phyloP scores from a whole-genome alignment of 2,888 invertebrate genomes.

The Caenorhabditis panamensis region DNA sequence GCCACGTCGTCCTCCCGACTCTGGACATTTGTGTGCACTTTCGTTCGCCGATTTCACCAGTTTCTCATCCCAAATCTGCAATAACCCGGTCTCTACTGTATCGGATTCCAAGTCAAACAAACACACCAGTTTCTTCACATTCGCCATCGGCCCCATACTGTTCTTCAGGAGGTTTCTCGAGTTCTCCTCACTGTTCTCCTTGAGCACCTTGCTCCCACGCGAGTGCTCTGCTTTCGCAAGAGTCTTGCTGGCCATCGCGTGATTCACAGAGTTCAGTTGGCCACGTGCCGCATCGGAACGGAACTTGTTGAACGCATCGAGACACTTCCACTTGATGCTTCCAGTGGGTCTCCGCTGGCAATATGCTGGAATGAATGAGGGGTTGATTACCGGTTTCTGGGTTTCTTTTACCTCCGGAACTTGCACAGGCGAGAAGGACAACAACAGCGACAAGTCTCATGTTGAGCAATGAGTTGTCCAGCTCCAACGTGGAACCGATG shows the following conservation, averaged over 20 bases:
- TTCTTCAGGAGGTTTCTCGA: not conserved
- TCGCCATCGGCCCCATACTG: not conserved
- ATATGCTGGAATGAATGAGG: too few species aligned
- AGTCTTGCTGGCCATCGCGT: not conserved
- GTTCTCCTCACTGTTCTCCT: not conserved
- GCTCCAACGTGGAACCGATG: too few species aligned
- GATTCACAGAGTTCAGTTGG: not conserved
- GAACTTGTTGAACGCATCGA: not conserved
- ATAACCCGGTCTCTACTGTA: not conserved
- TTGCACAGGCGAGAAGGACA: too few species aligned
- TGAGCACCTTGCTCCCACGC: not conserved
- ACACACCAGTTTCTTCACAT: not conserved
- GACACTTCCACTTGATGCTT: conserved; percentile 4
- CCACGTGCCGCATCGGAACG: not conserved
- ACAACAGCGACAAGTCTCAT: too few species aligned
- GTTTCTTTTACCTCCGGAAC: too few species aligned
- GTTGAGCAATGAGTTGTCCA: too few species aligned
- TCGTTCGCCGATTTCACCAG: not conserved
- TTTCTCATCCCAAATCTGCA: not conserved
- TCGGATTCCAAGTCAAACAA: not conserved
- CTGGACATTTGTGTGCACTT: not conserved
- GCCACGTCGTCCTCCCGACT: not conserved
- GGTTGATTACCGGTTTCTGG: too few species aligned
- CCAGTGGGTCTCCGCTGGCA: too few species aligned
- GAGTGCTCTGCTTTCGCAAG: not conserved